phyloP scores from a whole-genome alignment of 1,140 invertebrate genomes.

The Eciton burchellii region DNA sequence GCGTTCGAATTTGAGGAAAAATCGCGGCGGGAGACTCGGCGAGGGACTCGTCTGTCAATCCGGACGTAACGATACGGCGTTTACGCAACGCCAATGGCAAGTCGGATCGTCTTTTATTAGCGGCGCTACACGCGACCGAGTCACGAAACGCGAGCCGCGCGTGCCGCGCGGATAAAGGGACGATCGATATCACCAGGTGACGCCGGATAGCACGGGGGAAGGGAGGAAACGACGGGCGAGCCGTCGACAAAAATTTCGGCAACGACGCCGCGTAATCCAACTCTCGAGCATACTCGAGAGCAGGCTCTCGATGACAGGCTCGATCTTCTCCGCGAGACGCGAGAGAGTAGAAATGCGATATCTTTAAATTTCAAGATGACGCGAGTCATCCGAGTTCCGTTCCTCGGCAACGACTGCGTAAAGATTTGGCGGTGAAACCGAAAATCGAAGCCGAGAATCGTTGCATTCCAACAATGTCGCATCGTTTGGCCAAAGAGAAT shows the following conservation, averaged over 20 bases:
- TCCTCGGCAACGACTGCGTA: no score
- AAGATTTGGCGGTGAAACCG: no score
- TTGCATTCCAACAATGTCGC: constrained; percentile 21
- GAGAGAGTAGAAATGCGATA: no score
- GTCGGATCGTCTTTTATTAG: constrained; percentile 58
- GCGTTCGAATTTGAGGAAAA: no score
- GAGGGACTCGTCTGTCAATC: constrained; percentile 63
- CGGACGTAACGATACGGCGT: constrained; percentile 67
- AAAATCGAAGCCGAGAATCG: no score
- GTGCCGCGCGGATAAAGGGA: constrained; percentile 43
- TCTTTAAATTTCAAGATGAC: no score
- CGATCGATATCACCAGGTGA: background rate
- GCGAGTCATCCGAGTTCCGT: no score
- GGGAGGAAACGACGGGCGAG: background rate
- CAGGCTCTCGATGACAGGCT: no score
- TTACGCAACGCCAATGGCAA: constrained; percentile 55
- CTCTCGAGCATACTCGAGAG: constrained; percentile 8
- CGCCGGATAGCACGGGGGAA: no score
- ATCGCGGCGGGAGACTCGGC: background rate
- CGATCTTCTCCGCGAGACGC: no score
- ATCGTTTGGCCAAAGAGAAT: no score
- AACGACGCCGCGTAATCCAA: constrained; percentile 31
- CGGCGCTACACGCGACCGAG: constrained; percentile 11
- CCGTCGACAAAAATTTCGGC: background rate
- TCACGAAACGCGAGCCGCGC: constrained; percentile 63